Evolutionary conservation across 2,113 vertebrate species (phyloP), one percentile per base, ranked within the genome.

Genomic region (Myrmecophaga tridactyla): DNA sequence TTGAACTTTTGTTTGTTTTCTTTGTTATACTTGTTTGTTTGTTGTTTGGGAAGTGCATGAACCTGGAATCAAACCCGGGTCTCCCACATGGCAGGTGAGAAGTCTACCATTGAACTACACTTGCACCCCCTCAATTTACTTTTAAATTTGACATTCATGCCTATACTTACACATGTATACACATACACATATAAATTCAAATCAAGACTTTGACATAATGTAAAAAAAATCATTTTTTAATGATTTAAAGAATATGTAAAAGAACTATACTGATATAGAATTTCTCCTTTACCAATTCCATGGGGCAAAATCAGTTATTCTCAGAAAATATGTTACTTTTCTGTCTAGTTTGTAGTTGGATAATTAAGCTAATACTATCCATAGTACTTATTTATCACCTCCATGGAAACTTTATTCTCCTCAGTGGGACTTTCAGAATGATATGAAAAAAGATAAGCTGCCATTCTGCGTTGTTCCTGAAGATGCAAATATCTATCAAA

Each of bases 301-400:
- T 84, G 17, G 29, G 77, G 36, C 78, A 84, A 41, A 46, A 92
- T 96, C 6, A 91, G 29, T 36, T 70, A 97, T 92, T 94, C 69
- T 84, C 81, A 76, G 25, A 73, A 18, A 41, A 15, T 41, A 39
- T 41, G 12, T 46, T 4, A 86, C 4, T 9, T 31, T 89, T 39
- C 41, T 3, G 17, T 88, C 39, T 34, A n/a, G 23, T 63, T 76
- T 53, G 11, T 6, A 73, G 36, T 34, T 75, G 29, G 56, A 41
- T 77, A 86, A 95, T 92, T 90, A 93, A 86, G 25, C 2, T 72
- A 62, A 82, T 63, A 81, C 48, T 84, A 75, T 39, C 72, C 39
- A 82, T 18, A 7, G 8, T 36, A 90, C 89, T 73, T 82, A 78
- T 62, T 89, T 93, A 82, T 51, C 5, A 43, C 23, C 17, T 86